Evolutionary conservation across 2,888 invertebrate genomes (phyloP), one percentile per base, ranked within the genome.

Genomic region (Rhagonycha lutea): DNA sequence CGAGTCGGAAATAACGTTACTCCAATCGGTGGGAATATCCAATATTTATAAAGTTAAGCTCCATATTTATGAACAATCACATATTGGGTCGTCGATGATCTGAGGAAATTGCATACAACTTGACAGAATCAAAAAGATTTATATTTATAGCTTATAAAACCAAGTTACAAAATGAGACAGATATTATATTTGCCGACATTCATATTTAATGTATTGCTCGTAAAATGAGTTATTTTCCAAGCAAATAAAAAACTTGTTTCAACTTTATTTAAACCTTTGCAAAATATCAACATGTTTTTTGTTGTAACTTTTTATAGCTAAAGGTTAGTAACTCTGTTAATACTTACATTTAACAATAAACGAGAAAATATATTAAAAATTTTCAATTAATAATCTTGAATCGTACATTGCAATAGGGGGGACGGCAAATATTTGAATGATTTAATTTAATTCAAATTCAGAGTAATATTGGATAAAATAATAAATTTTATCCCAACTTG

Each of bases 41-140:
- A 78, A 79, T 78, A 79, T 79, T 79, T 79, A 79, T 79, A 75
- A 79, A 78, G 73, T 62, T 70, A 61, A 74, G 71, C 78, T 79
- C 72, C 73, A 79, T 79, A 79, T 78, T 79, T 78, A 78, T 76
- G 76, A 76, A 78, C 78, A 78, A 78, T 78, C 72, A 73, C 74
- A 73, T 78, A 78, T 78, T 75, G 78, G 69, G 60, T 61, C 60
- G 26, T 74, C 29, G 61, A 70, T 73, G 72, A 76, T 72, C 63
- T 65, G 60, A 62, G 65, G 65, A 75, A 75, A 75, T 76, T 76
- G 63, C 76, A 73, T 76, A 73, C 69, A 72, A 73, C 72, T 70
- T 26, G 26, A 28, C 24, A 61, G 23, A 73, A 76, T 65, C 75
- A 11, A 28, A 60, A 62, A 69, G 47, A 76, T 76, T 76, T 76